A percentile compares a stretch with the other conserved stretches of the same genome.
Conservation (phyloP, 2,113 vertebrate genomes). For the Corydoras maculifer region DNA sequence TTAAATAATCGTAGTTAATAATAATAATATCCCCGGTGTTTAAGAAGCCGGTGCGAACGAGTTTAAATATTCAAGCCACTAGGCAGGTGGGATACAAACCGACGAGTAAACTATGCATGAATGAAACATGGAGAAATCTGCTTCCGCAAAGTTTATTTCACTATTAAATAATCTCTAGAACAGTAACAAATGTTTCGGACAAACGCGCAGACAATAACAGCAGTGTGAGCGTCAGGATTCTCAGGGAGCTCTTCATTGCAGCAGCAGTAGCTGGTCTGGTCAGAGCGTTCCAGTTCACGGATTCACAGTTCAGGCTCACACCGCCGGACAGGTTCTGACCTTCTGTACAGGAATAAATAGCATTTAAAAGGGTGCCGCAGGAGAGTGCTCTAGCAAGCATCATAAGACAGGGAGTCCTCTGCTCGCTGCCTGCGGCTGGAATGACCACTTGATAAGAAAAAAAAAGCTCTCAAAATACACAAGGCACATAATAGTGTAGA, state of each 20-base stretch:
- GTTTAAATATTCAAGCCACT: too few relatives aligned
- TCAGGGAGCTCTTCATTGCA: slow-evolving; percentile 55
- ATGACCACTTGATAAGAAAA: neutral
- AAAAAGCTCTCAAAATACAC: slow-evolving; percentile 43
- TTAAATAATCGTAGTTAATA: too few relatives aligned
- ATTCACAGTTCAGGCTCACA: slow-evolving; percentile 38
- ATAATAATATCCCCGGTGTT: too few relatives aligned
- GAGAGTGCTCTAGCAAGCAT: slow-evolving; percentile 20
- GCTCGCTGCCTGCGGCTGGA: slow-evolving; percentile 2
- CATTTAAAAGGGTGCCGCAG: neutral
- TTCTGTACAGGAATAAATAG: slow-evolving; percentile 14
- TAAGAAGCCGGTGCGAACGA: too few relatives aligned
- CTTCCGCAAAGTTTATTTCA: slow-evolving; percentile 23
- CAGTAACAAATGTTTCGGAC: slow-evolving; percentile 25
- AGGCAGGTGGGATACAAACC: too few relatives aligned
- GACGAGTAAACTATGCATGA: too few relatives aligned
- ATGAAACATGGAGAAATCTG: too few relatives aligned
- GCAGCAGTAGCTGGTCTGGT: slow-evolving; percentile 42
- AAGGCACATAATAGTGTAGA: slow-evolving; percentile 38
- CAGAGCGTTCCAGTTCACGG: slow-evolving; percentile 61
- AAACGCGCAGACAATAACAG: neutral
- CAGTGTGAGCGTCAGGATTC: slow-evolving; percentile 37
- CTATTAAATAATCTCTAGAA: slow-evolving; percentile 18
- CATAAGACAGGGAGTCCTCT: slow-evolving; percentile 29
- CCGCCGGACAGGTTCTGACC: slow-evolving; percentile 40